phyloP scores from a whole-genome alignment of 2,888 invertebrate species.

The Tubulanus polymorphus region DNA sequence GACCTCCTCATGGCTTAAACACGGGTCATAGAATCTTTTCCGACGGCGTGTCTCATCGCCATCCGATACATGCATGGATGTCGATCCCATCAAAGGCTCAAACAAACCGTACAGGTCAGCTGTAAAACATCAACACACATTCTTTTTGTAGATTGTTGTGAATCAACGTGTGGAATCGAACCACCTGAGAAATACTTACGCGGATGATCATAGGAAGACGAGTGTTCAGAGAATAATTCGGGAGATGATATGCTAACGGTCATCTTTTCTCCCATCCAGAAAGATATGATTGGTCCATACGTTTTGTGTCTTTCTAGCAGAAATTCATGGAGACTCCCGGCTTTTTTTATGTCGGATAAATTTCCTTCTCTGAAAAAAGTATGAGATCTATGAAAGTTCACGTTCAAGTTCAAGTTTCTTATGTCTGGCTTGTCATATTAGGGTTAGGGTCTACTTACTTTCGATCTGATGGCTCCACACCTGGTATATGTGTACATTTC shows the following conservation, averaged over 20 bases:
- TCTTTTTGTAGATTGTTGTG: too few species aligned
- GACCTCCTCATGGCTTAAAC: constrained; percentile 28
- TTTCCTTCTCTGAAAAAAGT: constrained; percentile 53
- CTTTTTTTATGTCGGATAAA: constrained; percentile 45
- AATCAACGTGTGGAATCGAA: too few species aligned
- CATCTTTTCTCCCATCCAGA: constrained; percentile 49
- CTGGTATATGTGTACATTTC: too few species aligned
- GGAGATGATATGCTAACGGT: constrained; percentile 52
- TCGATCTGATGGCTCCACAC: too few species aligned
- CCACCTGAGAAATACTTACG: too few species aligned
- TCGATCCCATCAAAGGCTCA: constrained; percentile 35
- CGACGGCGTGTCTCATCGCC: constrained; percentile 39
- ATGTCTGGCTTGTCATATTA: too few species aligned
- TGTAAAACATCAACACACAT: constrained; percentile 28
- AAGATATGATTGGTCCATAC: constrained; percentile 52
- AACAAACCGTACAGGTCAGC: constrained; percentile 37
- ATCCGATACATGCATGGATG: constrained; percentile 40
- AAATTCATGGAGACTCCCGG: constrained; percentile 54
- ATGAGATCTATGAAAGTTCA: too few species aligned
- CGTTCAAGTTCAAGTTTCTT: too few species aligned
- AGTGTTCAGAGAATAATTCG: constrained; percentile 47
- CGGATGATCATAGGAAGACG: constrained; percentile 49
- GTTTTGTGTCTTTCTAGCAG: constrained; percentile 45
- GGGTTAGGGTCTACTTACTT: too few species aligned
- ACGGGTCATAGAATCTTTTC: constrained; percentile 31